Percentiles rank a stretch among this genome's conserved stretches.
phyloP scores from a whole-genome alignment of 2,113 vertebrate species.

The Gasterosteus aculeatus region DNA sequence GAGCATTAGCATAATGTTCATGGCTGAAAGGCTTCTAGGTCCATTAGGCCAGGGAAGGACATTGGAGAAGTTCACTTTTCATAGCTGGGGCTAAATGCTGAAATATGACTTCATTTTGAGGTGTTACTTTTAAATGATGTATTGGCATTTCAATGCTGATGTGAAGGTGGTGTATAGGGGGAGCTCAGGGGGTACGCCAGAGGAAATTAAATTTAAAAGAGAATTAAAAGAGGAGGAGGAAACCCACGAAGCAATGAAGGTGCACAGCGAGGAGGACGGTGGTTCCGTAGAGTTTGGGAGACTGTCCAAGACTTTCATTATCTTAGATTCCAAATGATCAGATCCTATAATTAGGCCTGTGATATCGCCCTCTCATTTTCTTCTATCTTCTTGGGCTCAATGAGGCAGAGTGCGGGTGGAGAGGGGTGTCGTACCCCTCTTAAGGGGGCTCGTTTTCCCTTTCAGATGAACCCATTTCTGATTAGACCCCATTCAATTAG shows the following conservation, averaged over 20 bases:
- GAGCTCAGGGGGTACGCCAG: constrained; percentile 43
- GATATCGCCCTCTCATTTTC: constrained; percentile 60
- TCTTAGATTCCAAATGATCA: constrained; percentile 81
- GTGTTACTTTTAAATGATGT: constrained; percentile 72
- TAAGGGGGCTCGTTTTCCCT: neutral
- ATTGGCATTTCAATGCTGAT: constrained; percentile 64
- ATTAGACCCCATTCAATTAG: constrained; percentile 24
- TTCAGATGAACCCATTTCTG: constrained; percentile 37
- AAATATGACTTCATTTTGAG: constrained; percentile 71
- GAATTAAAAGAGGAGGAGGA: constrained; percentile 17
- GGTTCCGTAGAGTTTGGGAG: constrained; percentile 73
- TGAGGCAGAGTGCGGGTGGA: constrained; percentile 57
- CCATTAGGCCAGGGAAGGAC: constrained; percentile 77
- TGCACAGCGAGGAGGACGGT: constrained; percentile 25
- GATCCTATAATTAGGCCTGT: constrained; percentile 78
- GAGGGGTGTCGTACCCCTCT: constrained; percentile 12
- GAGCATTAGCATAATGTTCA: constrained; percentile 79
- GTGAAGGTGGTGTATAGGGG: constrained; percentile 18
- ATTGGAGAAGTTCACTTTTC: constrained; percentile 76
- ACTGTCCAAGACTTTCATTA: constrained; percentile 82
- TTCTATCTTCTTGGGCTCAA: constrained; percentile 68
- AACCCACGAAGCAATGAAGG: constrained; percentile 18
- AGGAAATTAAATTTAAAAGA: constrained; percentile 48
- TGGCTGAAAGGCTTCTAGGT: constrained; percentile 74
- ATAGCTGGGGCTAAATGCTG: constrained; percentile 65